Conservation (phyloP, 2,888 invertebrate genomes). For the Epirrhoe tristata region DNA sequence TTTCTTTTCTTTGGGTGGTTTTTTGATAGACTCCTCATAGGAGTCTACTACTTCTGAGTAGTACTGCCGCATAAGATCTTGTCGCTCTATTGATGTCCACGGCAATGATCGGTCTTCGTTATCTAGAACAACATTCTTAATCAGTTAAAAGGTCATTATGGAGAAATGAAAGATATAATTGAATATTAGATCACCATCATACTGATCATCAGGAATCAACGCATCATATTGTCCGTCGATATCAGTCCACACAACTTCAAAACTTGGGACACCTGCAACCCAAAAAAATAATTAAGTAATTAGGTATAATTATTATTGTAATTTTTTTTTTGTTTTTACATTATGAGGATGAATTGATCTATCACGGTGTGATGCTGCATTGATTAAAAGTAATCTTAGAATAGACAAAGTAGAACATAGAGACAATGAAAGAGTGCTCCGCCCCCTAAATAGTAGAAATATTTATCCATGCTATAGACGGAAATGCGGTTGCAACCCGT, state of each 20-base stretch:
- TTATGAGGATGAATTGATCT: too few relatives aligned
- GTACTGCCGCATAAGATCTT: conserved; percentile 85
- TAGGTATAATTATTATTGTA: too few relatives aligned
- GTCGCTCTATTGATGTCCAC: conserved; percentile 89
- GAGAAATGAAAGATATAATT: neutral
- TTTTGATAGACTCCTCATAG: conserved; percentile 84
- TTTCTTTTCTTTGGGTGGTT: conserved; percentile 79
- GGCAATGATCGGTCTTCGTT: conserved; percentile 79
- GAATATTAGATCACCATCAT: conserved; percentile 64
- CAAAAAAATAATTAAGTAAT: neutral
- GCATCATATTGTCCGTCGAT: conserved; percentile 83
- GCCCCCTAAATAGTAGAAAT: too few relatives aligned
- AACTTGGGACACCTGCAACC: conserved; percentile 86
- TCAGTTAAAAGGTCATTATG: neutral
- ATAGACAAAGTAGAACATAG: too few relatives aligned
- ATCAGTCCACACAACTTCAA: conserved; percentile 90
- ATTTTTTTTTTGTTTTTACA: too few relatives aligned
- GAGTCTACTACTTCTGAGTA: conserved; percentile 87
- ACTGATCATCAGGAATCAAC: conserved; percentile 86
- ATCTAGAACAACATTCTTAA: conserved; percentile 51
- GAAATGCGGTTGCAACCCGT: too few relatives aligned
- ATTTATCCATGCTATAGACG: too few relatives aligned
- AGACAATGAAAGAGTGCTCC: too few relatives aligned
- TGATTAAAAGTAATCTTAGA: too few relatives aligned
- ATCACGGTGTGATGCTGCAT: too few relatives aligned